Percentiles rank a stretch among this genome's conserved stretches.
Evolutionary conservation across 2,888 invertebrate species (phyloP).

Genomic region (Ariolimax columbianus): DNA sequence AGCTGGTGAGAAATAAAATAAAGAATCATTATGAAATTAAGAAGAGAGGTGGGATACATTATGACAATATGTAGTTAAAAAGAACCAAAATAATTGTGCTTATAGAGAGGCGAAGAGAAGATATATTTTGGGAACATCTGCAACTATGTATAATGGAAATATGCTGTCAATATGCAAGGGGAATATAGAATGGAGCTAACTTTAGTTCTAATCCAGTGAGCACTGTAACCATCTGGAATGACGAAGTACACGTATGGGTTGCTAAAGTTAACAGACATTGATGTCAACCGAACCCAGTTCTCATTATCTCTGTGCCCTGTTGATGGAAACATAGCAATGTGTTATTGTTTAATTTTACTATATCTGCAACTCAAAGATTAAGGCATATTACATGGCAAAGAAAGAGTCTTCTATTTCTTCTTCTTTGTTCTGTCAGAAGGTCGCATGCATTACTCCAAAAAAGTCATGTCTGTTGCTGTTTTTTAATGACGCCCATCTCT

Average conservation of each 20-base stretch:
- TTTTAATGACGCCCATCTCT: no score
- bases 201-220: constrained; percentile 55
- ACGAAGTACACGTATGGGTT: constrained; percentile 30
- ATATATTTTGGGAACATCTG: background rate
- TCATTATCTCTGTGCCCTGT: constrained; percentile 52
- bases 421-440: no score
- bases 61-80: no score
- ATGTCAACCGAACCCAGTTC: constrained; percentile 43
- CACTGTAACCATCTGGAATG: constrained; percentile 56
- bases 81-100: no score
- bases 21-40: no score
- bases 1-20: no score
- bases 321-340: background rate
- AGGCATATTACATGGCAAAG: no score
- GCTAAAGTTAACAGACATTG: background rate
- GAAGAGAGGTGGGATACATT: no score
- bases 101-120: no score
- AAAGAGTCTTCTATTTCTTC: no score
- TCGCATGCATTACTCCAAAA: no score
- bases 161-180: constrained; percentile 50
- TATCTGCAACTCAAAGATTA: background rate
- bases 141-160: constrained; percentile 56
- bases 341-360: background rate
- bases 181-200: background rate
- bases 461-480: no score